Evolutionary conservation across 2,113 vertebrate genomes (phyloP).

Genomic region (Erythrocebus patas): DNA sequence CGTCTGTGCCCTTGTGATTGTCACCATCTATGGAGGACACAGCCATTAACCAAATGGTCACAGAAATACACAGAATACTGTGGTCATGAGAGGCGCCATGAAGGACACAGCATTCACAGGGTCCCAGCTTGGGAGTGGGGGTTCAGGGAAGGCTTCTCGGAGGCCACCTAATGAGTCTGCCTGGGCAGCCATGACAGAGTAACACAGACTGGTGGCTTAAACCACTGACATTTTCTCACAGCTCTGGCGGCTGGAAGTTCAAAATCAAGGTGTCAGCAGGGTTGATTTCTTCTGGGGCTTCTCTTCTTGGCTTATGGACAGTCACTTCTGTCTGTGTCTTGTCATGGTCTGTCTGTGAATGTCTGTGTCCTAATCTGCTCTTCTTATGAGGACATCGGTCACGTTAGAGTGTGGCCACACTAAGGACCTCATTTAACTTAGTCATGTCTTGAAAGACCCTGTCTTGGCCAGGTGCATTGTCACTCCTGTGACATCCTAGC

Average conservation of each 20-base stretch:
- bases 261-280: not conserved
- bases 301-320: not conserved
- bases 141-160: not conserved
- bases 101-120: not conserved
- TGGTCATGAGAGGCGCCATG: fast-evolving
- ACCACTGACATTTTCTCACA: not conserved
- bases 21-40: not conserved
- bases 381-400: not conserved
- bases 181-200: not conserved
- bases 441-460: not conserved
- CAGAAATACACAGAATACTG: not conserved
- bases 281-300: not conserved
- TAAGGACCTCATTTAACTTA: not conserved
- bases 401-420: not conserved
- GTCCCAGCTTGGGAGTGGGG: not conserved
- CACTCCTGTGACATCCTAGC: too few species aligned
- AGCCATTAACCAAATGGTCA: too few species aligned
- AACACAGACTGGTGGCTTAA: not conserved
- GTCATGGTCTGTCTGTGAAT: not conserved
- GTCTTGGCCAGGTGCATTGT: too few species aligned
- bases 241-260: not conserved
- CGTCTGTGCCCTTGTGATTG: fast-evolving
- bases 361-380: not conserved
- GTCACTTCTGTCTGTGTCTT: not conserved
- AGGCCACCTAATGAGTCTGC: not conserved